Evolutionary conservation across 2,888 invertebrate genomes (phyloP).

Genomic region (Gymnoscelis rufifasciata): DNA sequence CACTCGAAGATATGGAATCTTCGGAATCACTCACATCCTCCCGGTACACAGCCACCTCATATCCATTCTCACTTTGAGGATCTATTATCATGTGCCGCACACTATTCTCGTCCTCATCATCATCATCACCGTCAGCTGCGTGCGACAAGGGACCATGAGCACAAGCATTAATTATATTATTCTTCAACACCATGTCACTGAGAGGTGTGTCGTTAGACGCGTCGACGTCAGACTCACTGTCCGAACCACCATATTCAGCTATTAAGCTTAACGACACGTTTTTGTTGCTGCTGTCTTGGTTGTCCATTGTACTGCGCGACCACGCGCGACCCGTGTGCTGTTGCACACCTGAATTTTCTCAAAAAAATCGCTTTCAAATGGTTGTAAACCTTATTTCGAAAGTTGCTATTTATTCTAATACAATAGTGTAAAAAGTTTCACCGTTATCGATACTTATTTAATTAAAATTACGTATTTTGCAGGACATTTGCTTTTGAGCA

Average conservation of each 20-base stretch:
- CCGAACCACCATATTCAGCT: constrained; percentile 67
- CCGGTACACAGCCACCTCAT: constrained; percentile 68
- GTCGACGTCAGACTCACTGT: constrained; percentile 67
- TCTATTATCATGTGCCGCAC: constrained; percentile 69
- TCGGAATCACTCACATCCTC: constrained; percentile 60
- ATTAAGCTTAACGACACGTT: constrained; percentile 71
- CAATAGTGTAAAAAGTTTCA: constrained; percentile 4
- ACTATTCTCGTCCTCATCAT: constrained; percentile 48
- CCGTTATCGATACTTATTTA: constrained; percentile 10
- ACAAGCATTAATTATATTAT: constrained; percentile 74
- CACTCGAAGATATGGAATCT: constrained; percentile 53
- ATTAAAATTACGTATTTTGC: constrained; percentile 9
- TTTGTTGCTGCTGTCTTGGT: constrained; percentile 68
- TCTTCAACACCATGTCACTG: constrained; percentile 73
- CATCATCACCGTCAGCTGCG: constrained; percentile 30
- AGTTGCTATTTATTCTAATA: constrained; percentile 10
- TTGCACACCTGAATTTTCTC: constrained; percentile 19
- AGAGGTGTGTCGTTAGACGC: constrained; percentile 49
- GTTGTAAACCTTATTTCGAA: constrained; percentile 5
- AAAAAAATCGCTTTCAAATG: constrained; percentile 12
- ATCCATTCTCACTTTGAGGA: constrained; percentile 64
- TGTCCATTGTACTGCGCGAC: constrained; percentile 65
- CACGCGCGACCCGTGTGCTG: constrained; percentile 31
- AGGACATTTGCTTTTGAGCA: constrained; percentile 5
- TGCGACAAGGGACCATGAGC: constrained; percentile 67